Conservation (phyloP, 2,888 invertebrate genomes). For the Cenopis cana region DNA sequence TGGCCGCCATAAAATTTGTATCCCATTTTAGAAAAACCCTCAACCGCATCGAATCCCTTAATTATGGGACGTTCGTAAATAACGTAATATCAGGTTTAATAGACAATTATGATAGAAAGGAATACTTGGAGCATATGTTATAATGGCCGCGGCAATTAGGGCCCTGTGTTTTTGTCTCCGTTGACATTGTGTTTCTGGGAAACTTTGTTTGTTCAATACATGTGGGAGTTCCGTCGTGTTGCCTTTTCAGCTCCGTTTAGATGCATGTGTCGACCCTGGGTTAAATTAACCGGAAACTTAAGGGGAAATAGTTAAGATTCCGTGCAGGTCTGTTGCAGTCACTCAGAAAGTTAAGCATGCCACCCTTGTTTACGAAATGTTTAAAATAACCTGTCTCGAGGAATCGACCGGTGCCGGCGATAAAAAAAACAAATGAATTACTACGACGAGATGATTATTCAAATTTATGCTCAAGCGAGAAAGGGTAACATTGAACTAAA, state of each 20-base stretch:
- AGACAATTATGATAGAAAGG: slow-evolving; percentile 60
- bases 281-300: slow-evolving; percentile 83
- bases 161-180: slow-evolving; percentile 70
- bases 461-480: slow-evolving; percentile 33
- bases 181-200: slow-evolving; percentile 79
- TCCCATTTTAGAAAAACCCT: slow-evolving; percentile 51
- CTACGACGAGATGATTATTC: slow-evolving; percentile 25
- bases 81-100: slow-evolving; percentile 56
- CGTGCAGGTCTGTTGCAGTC: slow-evolving; percentile 70
- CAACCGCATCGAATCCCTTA: slow-evolving; percentile 55
- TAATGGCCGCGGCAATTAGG: slow-evolving; percentile 71
- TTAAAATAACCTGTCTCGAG: slow-evolving; percentile 43
- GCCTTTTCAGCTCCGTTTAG: slow-evolving; percentile 61
- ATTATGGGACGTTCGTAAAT: slow-evolving; percentile 55
- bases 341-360: slow-evolving; percentile 66
- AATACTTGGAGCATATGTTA: slow-evolving; percentile 56
- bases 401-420: slow-evolving; percentile 12
- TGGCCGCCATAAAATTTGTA: slow-evolving; percentile 54
- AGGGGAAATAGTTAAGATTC: slow-evolving; percentile 80
- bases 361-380: slow-evolving; percentile 50
- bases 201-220: slow-evolving; percentile 72
- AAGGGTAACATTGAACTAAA: slow-evolving; percentile 29
- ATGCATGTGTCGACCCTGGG: slow-evolving; percentile 75
- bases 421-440: slow-evolving; percentile 24
- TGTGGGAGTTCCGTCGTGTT: slow-evolving; percentile 72